These are phyloP conservation scores for Stomorhina lunata DNA, from an alignment of 2,888 invertebrate genomes.

Conservation along the genomic window DNA sequence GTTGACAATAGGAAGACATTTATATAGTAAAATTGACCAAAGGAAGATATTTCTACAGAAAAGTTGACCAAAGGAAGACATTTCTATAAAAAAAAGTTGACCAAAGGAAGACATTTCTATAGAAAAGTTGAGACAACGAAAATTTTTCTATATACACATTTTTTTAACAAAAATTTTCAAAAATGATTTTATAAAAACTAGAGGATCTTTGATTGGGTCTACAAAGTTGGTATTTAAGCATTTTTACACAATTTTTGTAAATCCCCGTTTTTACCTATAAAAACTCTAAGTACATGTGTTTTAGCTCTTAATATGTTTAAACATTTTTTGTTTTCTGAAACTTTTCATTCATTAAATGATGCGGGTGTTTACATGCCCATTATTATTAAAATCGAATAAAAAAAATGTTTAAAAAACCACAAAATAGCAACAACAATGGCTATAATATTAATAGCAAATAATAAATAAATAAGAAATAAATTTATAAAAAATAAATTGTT, in stretches of 20 bases:
- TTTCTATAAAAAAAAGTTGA: too few relatives aligned
- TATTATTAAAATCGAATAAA: too few relatives aligned
- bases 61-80: too few relatives aligned
- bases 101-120: too few relatives aligned
- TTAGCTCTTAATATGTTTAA: constrained; percentile 33
- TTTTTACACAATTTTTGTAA: background rate
- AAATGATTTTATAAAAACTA: too few relatives aligned
- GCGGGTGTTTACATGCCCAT: constrained; percentile 64
- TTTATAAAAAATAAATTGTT: background rate
- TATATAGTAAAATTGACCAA: too few relatives aligned
- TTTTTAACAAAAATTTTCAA: too few relatives aligned
- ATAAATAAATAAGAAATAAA: constrained; percentile 6
- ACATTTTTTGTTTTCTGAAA: background rate
- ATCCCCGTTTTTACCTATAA: background rate
- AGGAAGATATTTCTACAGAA: too few relatives aligned
- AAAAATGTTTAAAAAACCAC: background rate
- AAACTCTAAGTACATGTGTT: constrained; percentile 39
- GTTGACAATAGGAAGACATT: too few relatives aligned
- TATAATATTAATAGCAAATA: constrained; percentile 17
- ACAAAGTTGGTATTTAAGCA: background rate
- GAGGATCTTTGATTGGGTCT: too few relatives aligned
- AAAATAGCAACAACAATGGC: background rate
- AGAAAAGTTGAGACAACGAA: too few relatives aligned
- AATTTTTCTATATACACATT: too few relatives aligned
- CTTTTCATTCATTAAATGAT: constrained; percentile 32